Evolutionary conservation across 2,888 invertebrate genomes (phyloP), one percentile per base, ranked within the genome.

Genomic region (Hemicrepidius hirtus): DNA sequence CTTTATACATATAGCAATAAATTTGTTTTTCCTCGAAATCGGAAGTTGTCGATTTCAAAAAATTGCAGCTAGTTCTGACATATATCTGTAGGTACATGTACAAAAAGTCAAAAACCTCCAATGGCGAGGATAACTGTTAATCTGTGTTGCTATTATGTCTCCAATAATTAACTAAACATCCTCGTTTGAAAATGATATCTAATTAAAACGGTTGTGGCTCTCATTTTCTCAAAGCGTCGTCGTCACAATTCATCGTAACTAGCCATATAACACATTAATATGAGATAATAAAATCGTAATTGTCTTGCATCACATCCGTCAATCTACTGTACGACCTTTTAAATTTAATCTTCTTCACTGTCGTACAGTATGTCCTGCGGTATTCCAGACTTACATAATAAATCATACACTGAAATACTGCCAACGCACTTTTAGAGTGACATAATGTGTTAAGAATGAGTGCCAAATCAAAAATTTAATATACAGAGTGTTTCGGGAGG

Each of bases 231-330:
- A 53, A 53, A 53, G n/a, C n/a, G n/a, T n/a, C 28, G n/a, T 7
- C 24, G 13, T 53, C n/a, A 24, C 53, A 20, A 12, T 21, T 28
- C n/a, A 16, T 6, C 24, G 1, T 32, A 53, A 28, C 21, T 50
- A 18, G 12, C 24, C 21, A 53, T 32, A 28, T 53, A 28, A 21
- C 32, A 28, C 53, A 53, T 53, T 53, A 53, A 50, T 37, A 20
- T 37, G 21, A 37, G 16, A 57, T 37, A 57, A 37, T 57, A 37
- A 57, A 57, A 40, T 7, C 21, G 37, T 57, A 57, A 57, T 57
- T 57, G 35, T 13, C 57, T 57, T 57, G 57, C 57, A 57, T 37
- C 57, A 57, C 16, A 37, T 57, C 57, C 57, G 57, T 20, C n/a
- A 37, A 57, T 37, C 37, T 37, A 32, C 20, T 32, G 24, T n/a